Evolutionary conservation across 2,888 invertebrate genomes (phyloP).

Genomic region (Alviniconcha strummeri): DNA sequence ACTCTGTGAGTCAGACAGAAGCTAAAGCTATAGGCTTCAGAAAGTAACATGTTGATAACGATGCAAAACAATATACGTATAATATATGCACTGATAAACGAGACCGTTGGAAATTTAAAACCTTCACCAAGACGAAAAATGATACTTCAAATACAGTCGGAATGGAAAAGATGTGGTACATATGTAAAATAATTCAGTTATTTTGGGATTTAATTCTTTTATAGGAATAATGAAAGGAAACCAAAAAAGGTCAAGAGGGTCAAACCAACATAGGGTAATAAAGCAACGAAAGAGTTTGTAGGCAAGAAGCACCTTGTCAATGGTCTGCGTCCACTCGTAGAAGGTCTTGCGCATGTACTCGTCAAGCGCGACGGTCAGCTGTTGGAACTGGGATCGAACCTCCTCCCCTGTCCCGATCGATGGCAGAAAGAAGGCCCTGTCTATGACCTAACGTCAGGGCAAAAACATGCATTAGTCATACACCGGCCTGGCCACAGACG

Average conservation of each 20-base stretch:
- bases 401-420: constrained; percentile 84
- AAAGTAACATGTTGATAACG: no score
- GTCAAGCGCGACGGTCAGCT: constrained; percentile 71
- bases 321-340: constrained; percentile 73
- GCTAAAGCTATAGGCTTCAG: no score
- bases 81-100: no score
- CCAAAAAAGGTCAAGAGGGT: neutral
- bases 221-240: neutral
- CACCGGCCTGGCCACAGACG: no score
- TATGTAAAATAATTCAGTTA: neutral
- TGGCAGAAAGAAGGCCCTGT: constrained; percentile 86
- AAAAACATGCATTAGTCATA: neutral
- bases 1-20: no score
- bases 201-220: neutral
- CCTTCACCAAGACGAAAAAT: no score
- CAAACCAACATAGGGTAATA: neutral
- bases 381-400: constrained; percentile 82
- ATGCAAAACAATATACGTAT: no score
- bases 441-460: constrained; percentile 77
- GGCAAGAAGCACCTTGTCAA: constrained; percentile 65
- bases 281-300: neutral
- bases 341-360: constrained; percentile 77
- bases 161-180: neutral
- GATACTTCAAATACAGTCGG: no score
- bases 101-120: no score